Percentiles rank a stretch among this genome's conserved stretches.
These are phyloP conservation scores for Drosophila santomea DNA, from an alignment of 1,140 invertebrate species.

Conservation along the genomic window DNA sequence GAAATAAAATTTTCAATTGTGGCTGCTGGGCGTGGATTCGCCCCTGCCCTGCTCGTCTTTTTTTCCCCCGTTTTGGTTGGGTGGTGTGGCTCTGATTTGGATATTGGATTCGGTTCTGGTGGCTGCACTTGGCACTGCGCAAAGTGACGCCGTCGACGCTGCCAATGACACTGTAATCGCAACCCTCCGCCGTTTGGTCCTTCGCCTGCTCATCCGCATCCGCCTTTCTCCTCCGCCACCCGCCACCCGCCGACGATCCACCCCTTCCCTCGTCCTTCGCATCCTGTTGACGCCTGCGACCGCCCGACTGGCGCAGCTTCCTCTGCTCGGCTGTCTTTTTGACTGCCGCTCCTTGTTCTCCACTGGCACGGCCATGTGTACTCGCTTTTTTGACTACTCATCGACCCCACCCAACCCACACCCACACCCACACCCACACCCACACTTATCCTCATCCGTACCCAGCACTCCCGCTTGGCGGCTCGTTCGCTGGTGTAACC, in stretches of 20 bases:
- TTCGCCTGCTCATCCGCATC: neutral
- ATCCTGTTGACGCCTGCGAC: constrained; percentile 78
- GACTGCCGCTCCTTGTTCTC: constrained; percentile 13
- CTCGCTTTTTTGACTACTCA: constrained; percentile 56
- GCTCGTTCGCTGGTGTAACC: constrained; percentile 49
- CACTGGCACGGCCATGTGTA: constrained; percentile 11
- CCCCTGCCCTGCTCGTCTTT: neutral
- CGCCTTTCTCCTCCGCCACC: neutral
- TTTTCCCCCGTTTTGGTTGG: neutral
- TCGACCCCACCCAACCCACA: constrained; percentile 10
- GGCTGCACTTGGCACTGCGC: constrained; percentile 56
- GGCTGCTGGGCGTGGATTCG: constrained; percentile 49
- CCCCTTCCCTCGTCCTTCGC: constrained; percentile 12
- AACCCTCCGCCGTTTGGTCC: constrained; percentile 14
- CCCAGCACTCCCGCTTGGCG: constrained; percentile 11
- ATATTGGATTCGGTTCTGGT: constrained; percentile 45
- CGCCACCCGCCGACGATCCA: neutral
- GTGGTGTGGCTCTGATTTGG: constrained; percentile 29
- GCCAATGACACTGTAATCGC: constrained; percentile 70
- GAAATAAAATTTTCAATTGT: constrained; percentile 79
- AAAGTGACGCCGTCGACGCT: constrained; percentile 63
- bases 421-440: no score
- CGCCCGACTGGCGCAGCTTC: constrained; percentile 55
- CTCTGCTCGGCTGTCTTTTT: constrained; percentile 70
- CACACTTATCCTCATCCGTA: neutral